A percentile compares a stretch with the other conserved stretches of the same genome.
Conservation (phyloP, 2,797 vertebrate species). For the Mus caroli region DNA sequence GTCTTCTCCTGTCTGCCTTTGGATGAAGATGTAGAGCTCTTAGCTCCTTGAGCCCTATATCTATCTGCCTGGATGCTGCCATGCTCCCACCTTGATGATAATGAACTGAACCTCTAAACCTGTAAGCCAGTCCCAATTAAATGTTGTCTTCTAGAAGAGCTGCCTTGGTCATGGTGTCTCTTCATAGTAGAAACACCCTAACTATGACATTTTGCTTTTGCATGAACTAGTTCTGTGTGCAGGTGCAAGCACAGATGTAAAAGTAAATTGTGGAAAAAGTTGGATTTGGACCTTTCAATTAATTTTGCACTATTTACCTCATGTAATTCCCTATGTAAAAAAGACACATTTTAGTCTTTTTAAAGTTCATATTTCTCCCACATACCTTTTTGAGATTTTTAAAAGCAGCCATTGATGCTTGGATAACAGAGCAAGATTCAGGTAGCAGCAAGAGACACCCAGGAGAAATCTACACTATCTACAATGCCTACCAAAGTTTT, state of each 20-base stretch:
- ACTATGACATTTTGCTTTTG: not conserved
- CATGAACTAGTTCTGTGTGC: constrained; percentile 63
- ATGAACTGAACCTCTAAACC: too few relatives aligned
- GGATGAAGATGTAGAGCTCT: too few relatives aligned
- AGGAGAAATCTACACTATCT: constrained; percentile 95
- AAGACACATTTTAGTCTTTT: constrained; percentile 84
- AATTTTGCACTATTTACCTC: constrained; percentile 86
- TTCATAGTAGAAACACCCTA: too few relatives aligned
- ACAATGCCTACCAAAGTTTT: constrained; percentile 74
- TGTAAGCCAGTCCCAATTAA: too few relatives aligned
- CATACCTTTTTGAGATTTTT: constrained; percentile 81
- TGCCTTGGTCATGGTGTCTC: too few relatives aligned
- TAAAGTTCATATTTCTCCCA: constrained; percentile 63
- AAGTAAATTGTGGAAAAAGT: constrained; percentile 63
- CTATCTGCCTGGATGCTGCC: too few relatives aligned
- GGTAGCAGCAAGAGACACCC: constrained; percentile 93
- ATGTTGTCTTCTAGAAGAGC: too few relatives aligned
- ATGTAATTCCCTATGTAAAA: constrained; percentile 84
- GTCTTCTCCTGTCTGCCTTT: too few relatives aligned
- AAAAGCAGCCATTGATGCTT: constrained; percentile 92
- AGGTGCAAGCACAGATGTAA: constrained; percentile 13
- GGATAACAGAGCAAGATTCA: constrained; percentile 93
- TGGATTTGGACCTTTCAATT: constrained; percentile 83
- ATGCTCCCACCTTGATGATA: too few relatives aligned
- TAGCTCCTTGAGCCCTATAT: too few relatives aligned